phyloP scores from a whole-genome alignment of 2,797 vertebrate species.

The Trematomus bernacchii region DNA sequence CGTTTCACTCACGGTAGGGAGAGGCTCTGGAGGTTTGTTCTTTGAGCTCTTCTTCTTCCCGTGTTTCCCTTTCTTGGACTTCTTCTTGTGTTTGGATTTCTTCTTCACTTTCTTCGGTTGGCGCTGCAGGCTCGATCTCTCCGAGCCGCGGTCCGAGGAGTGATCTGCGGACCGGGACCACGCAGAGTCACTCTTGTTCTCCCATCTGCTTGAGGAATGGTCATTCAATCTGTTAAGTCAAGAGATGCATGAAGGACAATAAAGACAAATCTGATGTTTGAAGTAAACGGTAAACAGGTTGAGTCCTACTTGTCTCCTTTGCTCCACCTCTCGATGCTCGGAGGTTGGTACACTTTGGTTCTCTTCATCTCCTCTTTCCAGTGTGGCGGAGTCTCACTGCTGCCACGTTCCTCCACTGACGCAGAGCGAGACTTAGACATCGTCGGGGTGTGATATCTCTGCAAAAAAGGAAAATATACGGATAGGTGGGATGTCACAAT shows the following conservation, averaged over 20 bases:
- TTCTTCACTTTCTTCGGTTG: conserved; percentile 91
- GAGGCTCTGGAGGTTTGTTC: conserved; percentile 67
- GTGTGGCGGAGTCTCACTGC: conserved; percentile 98
- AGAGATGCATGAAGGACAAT: conserved; percentile 58
- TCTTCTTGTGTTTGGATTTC: conserved; percentile 94
- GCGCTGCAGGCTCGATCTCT: conserved; percentile 83
- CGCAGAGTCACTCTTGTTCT: conserved; percentile 89
- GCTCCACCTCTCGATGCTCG: conserved; percentile 93
- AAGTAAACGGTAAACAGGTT: not conserved
- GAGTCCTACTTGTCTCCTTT: conserved; percentile 95
- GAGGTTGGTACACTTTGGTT: conserved; percentile 88
- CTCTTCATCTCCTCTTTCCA: conserved; percentile 99
- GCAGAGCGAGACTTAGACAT: conserved; percentile 93
- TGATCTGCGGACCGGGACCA: conserved; percentile 90
- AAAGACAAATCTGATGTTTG: conserved; percentile 3
- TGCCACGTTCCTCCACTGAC: conserved; percentile 89
- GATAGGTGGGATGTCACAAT: no score
- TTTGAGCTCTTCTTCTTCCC: conserved; percentile 88
- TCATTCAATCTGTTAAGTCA: conserved; percentile 84
- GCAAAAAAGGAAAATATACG: conserved; percentile 17
- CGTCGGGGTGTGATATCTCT: conserved; percentile 98
- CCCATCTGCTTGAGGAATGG: conserved; percentile 91
- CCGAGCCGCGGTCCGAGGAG: conserved; percentile 86
- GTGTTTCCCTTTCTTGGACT: conserved; percentile 93
- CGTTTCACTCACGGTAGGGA: conserved; percentile 81